Percentiles rank a stretch among this genome's conserved stretches.
Conservation (phyloP, 2,888 invertebrate species). For the Leucoma salicis region DNA sequence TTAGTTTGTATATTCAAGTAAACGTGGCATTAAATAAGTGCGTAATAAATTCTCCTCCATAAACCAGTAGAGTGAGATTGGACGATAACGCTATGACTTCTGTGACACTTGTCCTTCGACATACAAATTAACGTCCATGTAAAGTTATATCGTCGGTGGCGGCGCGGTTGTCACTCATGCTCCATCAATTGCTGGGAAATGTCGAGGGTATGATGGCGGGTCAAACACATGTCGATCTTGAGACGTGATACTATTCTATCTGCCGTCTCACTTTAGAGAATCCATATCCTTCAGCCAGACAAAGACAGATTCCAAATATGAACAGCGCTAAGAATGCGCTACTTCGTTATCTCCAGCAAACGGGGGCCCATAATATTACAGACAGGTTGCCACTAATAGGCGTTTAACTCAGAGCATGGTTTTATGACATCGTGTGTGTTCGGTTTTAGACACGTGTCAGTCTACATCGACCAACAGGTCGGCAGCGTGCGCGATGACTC, state of each 20-base stretch:
- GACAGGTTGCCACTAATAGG: conserved; percentile 80
- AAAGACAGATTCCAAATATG: conserved; percentile 66
- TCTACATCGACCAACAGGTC: conserved; percentile 56
- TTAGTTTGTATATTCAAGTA: conserved; percentile 67
- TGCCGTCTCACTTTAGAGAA: conserved; percentile 68
- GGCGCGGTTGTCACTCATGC: conserved; percentile 77
- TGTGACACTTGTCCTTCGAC: conserved; percentile 61
- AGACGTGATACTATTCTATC: conserved; percentile 74
- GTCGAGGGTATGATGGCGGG: conserved; percentile 74
- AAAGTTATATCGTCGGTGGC: conserved; percentile 70
- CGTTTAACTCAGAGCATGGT: conserved; percentile 72
- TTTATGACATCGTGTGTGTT: conserved; percentile 75
- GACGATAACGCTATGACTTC: conserved; percentile 61
- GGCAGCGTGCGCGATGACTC: conserved; percentile 56
- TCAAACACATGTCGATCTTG: conserved; percentile 73
- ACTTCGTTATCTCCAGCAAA: conserved; percentile 66
- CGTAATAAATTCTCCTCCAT: conserved; percentile 63
- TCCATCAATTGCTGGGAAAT: conserved; percentile 80
- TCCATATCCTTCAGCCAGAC: conserved; percentile 61
- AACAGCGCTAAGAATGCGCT: conserved; percentile 58
- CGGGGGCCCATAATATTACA: conserved; percentile 62
- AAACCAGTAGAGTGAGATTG: conserved; percentile 65
- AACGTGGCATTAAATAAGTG: conserved; percentile 67
- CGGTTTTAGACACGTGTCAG: conserved; percentile 67
- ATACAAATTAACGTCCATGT: conserved; percentile 74